These are phyloP conservation scores for Archilochus colubris DNA, from an alignment of 2,113 vertebrate species.

Conservation along the genomic window DNA sequence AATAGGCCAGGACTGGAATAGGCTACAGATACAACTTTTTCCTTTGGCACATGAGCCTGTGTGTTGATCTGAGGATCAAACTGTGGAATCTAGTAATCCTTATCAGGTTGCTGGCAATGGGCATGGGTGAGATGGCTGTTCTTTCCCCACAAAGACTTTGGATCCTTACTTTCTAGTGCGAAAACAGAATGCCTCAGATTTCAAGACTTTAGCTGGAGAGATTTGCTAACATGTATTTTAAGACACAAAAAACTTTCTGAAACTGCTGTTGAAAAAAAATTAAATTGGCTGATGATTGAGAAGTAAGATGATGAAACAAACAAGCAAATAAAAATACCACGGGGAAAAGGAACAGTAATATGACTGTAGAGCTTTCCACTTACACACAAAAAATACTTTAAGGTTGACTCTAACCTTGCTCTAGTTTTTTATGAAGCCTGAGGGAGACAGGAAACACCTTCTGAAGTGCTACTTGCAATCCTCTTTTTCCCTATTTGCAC, in stretches of 20 bases:
- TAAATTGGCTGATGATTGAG: neutral
- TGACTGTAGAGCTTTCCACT: neutral
- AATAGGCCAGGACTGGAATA: neutral
- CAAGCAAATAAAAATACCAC: neutral
- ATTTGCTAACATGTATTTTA: neutral
- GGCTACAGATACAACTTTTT: neutral
- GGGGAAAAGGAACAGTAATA: neutral
- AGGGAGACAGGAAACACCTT: constrained; percentile 31
- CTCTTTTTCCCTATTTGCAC: neutral
- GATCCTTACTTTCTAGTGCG: neutral
- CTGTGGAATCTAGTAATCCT: neutral
- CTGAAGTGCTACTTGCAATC: constrained; percentile 43
- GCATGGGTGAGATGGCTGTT: neutral
- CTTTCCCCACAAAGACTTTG: neutral
- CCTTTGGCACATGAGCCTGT: neutral
- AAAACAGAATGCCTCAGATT: neutral
- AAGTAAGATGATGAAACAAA: neutral
- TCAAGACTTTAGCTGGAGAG: neutral
- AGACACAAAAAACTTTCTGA: neutral
- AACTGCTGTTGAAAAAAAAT: neutral
- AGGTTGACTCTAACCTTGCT: constrained; percentile 53
- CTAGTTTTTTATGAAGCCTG: constrained; percentile 30
- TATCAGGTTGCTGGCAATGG: neutral
- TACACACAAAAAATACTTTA: neutral
- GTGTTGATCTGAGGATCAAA: neutral